These are phyloP conservation scores for Ceratina calcarata DNA, from an alignment of 1,140 invertebrate species.

Conservation along the genomic window DNA sequence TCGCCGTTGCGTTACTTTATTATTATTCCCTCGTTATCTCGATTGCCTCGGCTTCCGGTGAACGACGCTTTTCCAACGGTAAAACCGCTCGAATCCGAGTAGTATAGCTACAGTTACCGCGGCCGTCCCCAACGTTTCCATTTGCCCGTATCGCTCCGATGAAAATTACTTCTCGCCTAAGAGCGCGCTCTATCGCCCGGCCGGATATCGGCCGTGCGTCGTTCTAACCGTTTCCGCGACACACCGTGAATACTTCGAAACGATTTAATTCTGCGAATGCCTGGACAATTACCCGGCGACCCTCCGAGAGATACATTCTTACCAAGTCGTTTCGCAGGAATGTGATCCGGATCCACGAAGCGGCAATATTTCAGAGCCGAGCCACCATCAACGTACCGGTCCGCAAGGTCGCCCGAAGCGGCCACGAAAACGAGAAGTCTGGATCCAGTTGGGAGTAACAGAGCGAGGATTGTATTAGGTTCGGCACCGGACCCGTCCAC, in stretches of 20 bases:
- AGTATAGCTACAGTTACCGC: not conserved
- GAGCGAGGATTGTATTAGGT: not conserved
- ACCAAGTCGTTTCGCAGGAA: conserved; percentile 41
- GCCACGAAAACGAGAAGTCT: conserved; percentile 1
- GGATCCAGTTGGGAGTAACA: conserved; percentile 9
- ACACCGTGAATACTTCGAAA: not conserved
- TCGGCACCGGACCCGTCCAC: conserved; percentile 7
- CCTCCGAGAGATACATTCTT: conserved; percentile 16
- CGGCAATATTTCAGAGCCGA: conserved; percentile 37
- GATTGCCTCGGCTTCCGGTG: not conserved
- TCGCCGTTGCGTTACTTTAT: conserved; percentile 17
- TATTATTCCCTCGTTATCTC: conserved; percentile 34
- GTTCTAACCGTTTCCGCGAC: not conserved
- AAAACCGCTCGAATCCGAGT: conserved; percentile 7
- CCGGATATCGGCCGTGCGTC: not conserved
- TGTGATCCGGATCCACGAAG: conserved; percentile 38
- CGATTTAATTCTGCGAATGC: conserved; percentile 32
- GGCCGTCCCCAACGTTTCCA: not conserved
- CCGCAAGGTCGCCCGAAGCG: not conserved
- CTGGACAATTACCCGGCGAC: not conserved
- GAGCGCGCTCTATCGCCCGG: not conserved
- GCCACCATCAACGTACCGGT: not conserved
- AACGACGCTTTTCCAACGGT: conserved; percentile 30
- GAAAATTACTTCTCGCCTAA: too few species aligned
- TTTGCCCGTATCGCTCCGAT: not conserved